Conservation (phyloP, 2,113 vertebrate species). For the Brachypteracias leptosomus region DNA sequence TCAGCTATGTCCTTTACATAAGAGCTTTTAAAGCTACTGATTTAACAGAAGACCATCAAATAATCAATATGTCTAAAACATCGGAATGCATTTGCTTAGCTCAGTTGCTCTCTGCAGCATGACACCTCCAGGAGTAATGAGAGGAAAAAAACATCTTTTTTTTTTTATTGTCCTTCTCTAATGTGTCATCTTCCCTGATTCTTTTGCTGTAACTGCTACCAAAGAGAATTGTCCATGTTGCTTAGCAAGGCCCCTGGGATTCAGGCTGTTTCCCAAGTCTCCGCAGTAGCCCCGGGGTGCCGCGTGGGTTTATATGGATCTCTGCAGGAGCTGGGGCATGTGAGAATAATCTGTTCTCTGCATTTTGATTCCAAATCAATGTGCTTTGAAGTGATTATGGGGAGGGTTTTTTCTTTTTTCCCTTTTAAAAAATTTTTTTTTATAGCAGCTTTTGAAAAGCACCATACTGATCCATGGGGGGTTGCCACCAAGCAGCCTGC, state of each 20-base stretch:
- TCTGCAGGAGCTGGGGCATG: neutral
- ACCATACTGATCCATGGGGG: fast-evolving
- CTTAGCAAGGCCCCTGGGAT: neutral
- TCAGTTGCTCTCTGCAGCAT: neutral
- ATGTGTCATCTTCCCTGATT: neutral
- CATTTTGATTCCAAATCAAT: constrained; percentile 10
- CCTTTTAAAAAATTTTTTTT: no score
- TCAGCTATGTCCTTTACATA: neutral
- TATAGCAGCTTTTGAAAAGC: neutral
- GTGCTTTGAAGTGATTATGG: neutral
- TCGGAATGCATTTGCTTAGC: neutral
- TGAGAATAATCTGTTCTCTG: neutral
- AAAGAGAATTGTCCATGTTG: neutral
- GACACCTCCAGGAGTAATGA: neutral
- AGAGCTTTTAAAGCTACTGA: neutral
- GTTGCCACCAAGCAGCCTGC: neutral
- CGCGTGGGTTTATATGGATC: fast-evolving
- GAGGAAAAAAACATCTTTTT: neutral
- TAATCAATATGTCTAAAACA: neutral
- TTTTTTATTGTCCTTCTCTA: neutral
- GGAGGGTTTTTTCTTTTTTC: fast-evolving
- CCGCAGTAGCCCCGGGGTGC: neutral
- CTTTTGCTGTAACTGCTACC: neutral
- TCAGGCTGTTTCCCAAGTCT: neutral
- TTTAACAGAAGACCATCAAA: neutral